phyloP scores from a whole-genome alignment of 2,888 invertebrate species.

The Morpho achilles region DNA sequence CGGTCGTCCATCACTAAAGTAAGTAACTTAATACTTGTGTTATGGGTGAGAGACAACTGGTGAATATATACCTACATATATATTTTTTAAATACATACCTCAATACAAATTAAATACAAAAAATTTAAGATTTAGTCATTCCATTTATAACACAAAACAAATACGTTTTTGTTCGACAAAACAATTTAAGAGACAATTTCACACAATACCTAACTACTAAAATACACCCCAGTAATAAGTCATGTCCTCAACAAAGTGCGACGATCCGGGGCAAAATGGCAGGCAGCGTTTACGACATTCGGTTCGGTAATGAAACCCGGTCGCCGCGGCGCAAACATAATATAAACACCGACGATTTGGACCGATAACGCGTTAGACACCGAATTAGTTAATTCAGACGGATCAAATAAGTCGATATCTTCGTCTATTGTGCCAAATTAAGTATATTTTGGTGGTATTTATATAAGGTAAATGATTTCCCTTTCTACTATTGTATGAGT shows the following conservation, averaged over 20 bases:
- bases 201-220: not conserved
- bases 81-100: too few species aligned
- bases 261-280: constrained; percentile 22
- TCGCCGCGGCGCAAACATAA: constrained; percentile 59
- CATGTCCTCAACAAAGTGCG: constrained; percentile 12
- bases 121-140: too few species aligned
- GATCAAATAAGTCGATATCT: not conserved
- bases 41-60: too few species aligned
- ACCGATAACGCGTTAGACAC: constrained; percentile 48
- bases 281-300: constrained; percentile 44
- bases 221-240: constrained; percentile 4
- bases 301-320: constrained; percentile 54
- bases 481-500: too few species aligned
- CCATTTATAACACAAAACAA: too few species aligned
- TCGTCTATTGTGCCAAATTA: not conserved
- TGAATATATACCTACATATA: too few species aligned
- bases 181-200: too few species aligned
- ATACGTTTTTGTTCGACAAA: not conserved
- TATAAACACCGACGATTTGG: constrained; percentile 60
- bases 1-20: too few species aligned
- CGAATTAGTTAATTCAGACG: constrained; percentile 32
- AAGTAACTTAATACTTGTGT: too few species aligned
- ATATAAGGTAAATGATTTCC: too few species aligned
- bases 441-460: too few species aligned
- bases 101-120: too few species aligned